Conservation (phyloP, 2,888 invertebrate species). For the Phortica okadai region DNA sequence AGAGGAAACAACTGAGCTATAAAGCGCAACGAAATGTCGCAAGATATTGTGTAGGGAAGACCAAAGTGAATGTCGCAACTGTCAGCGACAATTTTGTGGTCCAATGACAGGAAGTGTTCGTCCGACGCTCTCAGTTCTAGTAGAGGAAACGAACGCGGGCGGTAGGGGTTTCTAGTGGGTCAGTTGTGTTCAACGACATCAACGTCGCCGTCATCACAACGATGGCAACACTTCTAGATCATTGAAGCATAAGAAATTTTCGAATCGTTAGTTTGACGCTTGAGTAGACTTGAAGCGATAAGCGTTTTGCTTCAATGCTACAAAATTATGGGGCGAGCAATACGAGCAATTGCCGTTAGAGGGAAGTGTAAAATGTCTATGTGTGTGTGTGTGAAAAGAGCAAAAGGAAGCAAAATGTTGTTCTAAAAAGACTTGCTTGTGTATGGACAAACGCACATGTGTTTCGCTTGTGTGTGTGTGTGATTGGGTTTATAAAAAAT, state of each 20-base stretch:
- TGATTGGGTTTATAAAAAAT: neutral
- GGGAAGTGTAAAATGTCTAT: neutral
- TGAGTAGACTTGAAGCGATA: conserved; percentile 70
- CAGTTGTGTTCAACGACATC: too few species aligned
- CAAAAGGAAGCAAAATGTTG: neutral
- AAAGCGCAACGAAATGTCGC: neutral
- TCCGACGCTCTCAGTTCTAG: too few species aligned
- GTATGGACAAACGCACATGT: neutral
- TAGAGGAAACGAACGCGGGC: too few species aligned
- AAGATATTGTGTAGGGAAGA: neutral
- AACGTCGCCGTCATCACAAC: neutral
- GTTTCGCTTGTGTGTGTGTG: neutral
- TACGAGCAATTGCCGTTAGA: neutral
- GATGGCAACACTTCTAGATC: conserved; percentile 66
- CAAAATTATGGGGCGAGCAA: neutral
- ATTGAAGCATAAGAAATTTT: conserved; percentile 69
- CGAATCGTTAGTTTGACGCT: conserved; percentile 68
- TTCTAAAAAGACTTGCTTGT: neutral
- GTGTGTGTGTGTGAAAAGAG: neutral
- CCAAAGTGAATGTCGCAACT: neutral
- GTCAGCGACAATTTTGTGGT: neutral
- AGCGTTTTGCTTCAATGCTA: conserved; percentile 52
- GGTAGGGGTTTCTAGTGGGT: too few species aligned
- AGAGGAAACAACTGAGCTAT: conserved; percentile 13
- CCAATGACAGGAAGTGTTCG: neutral